Base-by-base conservation (phyloP, 2,888 invertebrate species). In the Prenolepis imparis region DNA sequence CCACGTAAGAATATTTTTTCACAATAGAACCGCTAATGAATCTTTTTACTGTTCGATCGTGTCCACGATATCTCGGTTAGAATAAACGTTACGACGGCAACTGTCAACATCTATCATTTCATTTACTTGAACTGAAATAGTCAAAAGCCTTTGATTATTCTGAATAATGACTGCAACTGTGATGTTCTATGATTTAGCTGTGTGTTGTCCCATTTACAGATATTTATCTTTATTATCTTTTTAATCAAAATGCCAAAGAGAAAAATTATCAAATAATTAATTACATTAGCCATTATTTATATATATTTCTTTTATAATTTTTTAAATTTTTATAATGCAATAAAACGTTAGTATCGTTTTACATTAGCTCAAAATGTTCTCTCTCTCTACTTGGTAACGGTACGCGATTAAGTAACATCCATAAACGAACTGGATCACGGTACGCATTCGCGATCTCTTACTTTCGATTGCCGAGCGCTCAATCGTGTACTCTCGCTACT, bases 371-470 rank as follows among this genome's bases (percentile, higher is more conserved):
- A n/a, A 32, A 59, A 28, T 57, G 41, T 59, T 32, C 32, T 70
- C 28, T 70, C 28, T 28, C 24, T 32, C 39, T 11, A 36, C 15
- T 52, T n/a, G 68, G 12, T 77, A 55, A 72, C 9, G 15, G 15
- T 52, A n/a, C 12, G 3, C 9, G 72, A 59, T 78, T 78, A 57
- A 78, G 73, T 78, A 78, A 78, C 72, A 52, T 57, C 39, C 9
- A 57, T 72, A 70, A 78, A 67, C 6, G 24, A 67, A 59, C n/a
- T 78, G 39, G 41, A 78, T 41, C 57, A 36, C 52, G 44, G 15
- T 3, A 5, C 36, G 15, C 52, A 9, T 28, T 77, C 36, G 21
- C 72, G 72, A 57, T 68, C 18, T 41, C n/a, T 59, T 72, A 44
- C 73, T 78, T 78, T 78, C 78, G 21, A 44, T 78, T 12, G 44